A percentile compares a stretch with the other conserved stretches of the same genome.
phyloP scores from a whole-genome alignment of 1,140 invertebrate species.

The Drosophila athabasca region DNA sequence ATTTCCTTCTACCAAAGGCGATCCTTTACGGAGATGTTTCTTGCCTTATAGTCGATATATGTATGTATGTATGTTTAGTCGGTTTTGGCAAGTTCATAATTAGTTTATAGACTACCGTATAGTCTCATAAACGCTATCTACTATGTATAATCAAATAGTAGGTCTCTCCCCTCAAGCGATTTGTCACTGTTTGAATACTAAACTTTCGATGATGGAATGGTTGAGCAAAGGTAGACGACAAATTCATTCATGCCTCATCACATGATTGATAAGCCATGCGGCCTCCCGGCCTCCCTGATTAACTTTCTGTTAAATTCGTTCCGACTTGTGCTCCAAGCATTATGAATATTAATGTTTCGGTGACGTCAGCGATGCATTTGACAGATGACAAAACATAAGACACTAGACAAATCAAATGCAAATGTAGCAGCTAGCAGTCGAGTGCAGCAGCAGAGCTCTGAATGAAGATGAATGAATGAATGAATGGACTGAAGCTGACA shows the following conservation, averaged over 20 bases:
- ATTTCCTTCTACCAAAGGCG: too few species aligned
- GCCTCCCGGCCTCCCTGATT: constrained; percentile 16
- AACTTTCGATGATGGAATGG: constrained; percentile 1
- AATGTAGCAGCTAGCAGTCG: constrained; percentile 29
- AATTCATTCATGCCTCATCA: constrained; percentile 32
- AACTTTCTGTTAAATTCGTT: constrained; percentile 27
- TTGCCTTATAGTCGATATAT: too few species aligned
- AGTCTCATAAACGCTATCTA: too few species aligned
- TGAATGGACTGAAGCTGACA: constrained; percentile 14
- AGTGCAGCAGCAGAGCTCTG: constrained; percentile 6
- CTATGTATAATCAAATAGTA: too few species aligned
- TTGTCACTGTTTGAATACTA: too few species aligned
- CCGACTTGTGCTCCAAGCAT: constrained; percentile 9
- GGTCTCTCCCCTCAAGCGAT: too few species aligned
- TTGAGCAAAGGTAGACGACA: constrained; percentile 6
- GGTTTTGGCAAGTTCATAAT: too few species aligned
- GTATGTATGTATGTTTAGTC: too few species aligned
- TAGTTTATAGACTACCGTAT: too few species aligned
- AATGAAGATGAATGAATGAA: constrained; percentile 77
- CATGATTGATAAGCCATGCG: constrained; percentile 53
- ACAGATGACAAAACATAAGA: constrained; percentile 68
- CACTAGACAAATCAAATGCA: constrained; percentile 67
- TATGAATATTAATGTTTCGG: constrained; percentile 41
- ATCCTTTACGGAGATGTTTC: too few species aligned
- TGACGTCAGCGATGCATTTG: constrained; percentile 65